Conservation (phyloP, 2,113 vertebrate species). For the Gasterosteus aculeatus region DNA sequence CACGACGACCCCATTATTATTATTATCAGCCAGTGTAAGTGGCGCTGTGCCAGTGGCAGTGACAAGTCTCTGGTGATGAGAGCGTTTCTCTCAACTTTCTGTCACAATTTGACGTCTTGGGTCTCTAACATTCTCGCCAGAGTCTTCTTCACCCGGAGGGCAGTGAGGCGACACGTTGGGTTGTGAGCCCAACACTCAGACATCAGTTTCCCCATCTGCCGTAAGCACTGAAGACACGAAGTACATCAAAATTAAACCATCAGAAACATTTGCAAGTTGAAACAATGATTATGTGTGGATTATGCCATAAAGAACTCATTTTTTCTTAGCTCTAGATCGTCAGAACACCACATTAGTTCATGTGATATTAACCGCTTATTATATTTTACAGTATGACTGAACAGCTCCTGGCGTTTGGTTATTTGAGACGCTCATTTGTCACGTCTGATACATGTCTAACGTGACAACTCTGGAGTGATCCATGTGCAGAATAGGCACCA, state of each 20-base stretch:
- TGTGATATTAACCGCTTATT: background rate
- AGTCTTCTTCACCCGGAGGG: slow-evolving; percentile 96
- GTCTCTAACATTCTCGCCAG: slow-evolving; percentile 97
- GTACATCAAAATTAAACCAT: background rate
- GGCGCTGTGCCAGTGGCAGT: slow-evolving; percentile 49
- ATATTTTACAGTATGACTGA: background rate
- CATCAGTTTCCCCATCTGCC: slow-evolving; percentile 97
- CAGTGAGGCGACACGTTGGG: slow-evolving; percentile 92
- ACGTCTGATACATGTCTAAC: background rate
- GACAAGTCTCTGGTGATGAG: slow-evolving; percentile 52
- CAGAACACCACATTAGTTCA: background rate
- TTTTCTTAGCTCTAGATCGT: background rate
- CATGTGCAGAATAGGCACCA: background rate
- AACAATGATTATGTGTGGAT: background rate
- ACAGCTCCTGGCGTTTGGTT: background rate
- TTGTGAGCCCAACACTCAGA: slow-evolving; percentile 97
- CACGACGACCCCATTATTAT: no score
- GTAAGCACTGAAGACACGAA: slow-evolving; percentile 85
- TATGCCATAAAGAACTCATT: background rate
- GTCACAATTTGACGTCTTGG: slow-evolving; percentile 98
- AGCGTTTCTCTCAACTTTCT: slow-evolving; percentile 26
- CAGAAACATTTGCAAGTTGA: background rate
- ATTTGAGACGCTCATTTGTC: background rate
- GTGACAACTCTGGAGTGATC: background rate
- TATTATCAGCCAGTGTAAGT: slow-evolving; percentile 40